These are phyloP conservation scores for Barnardius zonarius DNA, from an alignment of 2,113 vertebrate species.

Conservation along the genomic window DNA sequence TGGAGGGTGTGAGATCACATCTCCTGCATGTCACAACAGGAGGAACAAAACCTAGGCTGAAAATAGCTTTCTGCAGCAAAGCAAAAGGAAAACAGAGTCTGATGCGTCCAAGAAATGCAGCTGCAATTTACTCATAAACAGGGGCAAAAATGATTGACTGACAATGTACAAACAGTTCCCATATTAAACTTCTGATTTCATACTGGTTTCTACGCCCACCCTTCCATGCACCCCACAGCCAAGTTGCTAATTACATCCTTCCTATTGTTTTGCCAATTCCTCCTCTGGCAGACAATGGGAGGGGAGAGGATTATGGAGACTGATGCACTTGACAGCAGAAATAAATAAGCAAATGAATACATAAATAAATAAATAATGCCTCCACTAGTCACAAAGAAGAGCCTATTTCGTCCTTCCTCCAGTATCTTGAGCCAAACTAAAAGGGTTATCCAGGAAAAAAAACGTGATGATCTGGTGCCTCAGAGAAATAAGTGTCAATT, in stretches of 20 bases:
- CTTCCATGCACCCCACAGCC: not conserved
- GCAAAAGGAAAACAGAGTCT: not conserved
- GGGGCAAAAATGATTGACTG: not conserved
- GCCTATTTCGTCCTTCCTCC: not conserved
- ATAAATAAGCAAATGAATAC: not conserved
- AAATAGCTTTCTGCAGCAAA: conserved; percentile 26
- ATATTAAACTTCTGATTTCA: not conserved
- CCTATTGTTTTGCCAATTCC: conserved; percentile 11
- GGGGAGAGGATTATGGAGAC: not conserved
- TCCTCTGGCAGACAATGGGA: not conserved
- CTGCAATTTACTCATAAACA: not conserved
- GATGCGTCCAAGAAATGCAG: not conserved
- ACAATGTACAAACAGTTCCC: not conserved
- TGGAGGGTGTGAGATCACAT: conserved; percentile 17
- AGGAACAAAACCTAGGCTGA: not conserved
- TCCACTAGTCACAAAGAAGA: not conserved
- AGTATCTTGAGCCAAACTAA: not conserved
- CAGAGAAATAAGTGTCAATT: conserved; percentile 18
- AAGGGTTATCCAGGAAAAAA: conserved; percentile 2
- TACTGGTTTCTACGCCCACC: not conserved
- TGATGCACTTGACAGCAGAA: not conserved
- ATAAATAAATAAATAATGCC: not conserved
- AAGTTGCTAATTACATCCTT: conserved; percentile 6
- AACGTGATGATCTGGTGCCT: not conserved
- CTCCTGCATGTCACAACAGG: conserved; percentile 24